Percentiles rank a stretch among this genome's conserved stretches.
Evolutionary conservation across 2,113 vertebrate species (phyloP).

Genomic region (Phalacrocorax pelagicus): DNA sequence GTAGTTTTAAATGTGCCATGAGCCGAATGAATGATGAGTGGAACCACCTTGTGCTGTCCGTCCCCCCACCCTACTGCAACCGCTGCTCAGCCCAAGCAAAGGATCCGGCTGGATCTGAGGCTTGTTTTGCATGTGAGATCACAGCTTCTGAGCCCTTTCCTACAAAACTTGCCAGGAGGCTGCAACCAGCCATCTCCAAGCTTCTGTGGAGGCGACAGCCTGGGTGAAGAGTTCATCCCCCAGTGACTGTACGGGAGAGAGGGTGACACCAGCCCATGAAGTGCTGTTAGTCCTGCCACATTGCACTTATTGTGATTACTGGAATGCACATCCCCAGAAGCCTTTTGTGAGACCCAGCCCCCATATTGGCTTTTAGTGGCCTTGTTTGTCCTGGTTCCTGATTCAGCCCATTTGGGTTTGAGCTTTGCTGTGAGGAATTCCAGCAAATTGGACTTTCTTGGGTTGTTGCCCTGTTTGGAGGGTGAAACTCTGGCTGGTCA

Average conservation of each 20-base stretch:
- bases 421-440: not conserved
- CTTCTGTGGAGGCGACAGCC: not conserved
- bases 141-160: not conserved
- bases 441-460: not conserved
- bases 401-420: not conserved
- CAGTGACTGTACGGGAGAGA: not conserved
- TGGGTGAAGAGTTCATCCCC: not conserved
- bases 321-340: not conserved
- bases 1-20: accelerated
- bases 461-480: accelerated
- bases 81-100: not conserved
- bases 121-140: accelerated
- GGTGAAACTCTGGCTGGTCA: not conserved
- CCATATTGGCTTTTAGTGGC: not conserved
- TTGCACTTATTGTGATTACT: not conserved
- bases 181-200: not conserved
- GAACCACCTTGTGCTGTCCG: not conserved
- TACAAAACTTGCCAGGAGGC: not conserved
- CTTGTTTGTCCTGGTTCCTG: not conserved
- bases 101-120: accelerated
- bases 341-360: not conserved
- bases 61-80: not conserved
- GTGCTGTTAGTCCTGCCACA: not conserved
- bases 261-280: not conserved
- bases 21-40: accelerated